Evolutionary conservation across 2,797 vertebrate species (phyloP), one percentile per base, ranked within the genome.

Genomic region (Otolemur crassicaudatus): DNA sequence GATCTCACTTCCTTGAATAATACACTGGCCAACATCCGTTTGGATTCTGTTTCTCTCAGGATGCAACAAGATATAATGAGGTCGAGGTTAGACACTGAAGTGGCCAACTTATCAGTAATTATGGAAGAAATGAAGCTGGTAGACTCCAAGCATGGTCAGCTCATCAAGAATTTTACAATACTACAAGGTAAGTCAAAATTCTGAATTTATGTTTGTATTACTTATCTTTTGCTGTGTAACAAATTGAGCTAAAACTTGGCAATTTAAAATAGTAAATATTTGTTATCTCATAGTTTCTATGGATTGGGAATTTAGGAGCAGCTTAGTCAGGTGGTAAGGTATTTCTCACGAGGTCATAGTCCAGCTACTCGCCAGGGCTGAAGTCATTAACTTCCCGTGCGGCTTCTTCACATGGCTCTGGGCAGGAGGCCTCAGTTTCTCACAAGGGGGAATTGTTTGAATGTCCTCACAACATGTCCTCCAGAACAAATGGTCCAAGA

Each of bases 81-180:
- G 43, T 98, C 98, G 2, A 98, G 99, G 80, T 97, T 99, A 98
- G 99, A 99, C 96, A 99, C 99, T 63, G 99, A 99, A 98, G 99
- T 99, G 95, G 99, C 99, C 97, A 99, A 99, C 96, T 99, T 99
- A 92, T 99, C 99, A 0, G 98, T 99, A 82, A 99, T 99, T 93
- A 99, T 99, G 99, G 99, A 99, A 98, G 99, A 99, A 98, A 99
- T 99, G 99, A 99, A 99, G 97, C 97, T 99, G 87, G 99, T 99
- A 81, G 99, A 99, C 98, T 99, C 98, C 97, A 99, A 99, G 97
- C 99, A 99, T 88, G 99, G 99, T 25, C 99, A 99, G 92, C 99
- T 99, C 31, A 99, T 99, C 98, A 99, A 99, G 98, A 99, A 99
- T 98, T 99, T 99, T 98, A 99, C 99, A 70, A 99, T 99, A 97